These are phyloP conservation scores for Dendrophyllia cribrosa DNA, from an alignment of 64 coral and sea anemone species.

Conservation along the genomic window DNA sequence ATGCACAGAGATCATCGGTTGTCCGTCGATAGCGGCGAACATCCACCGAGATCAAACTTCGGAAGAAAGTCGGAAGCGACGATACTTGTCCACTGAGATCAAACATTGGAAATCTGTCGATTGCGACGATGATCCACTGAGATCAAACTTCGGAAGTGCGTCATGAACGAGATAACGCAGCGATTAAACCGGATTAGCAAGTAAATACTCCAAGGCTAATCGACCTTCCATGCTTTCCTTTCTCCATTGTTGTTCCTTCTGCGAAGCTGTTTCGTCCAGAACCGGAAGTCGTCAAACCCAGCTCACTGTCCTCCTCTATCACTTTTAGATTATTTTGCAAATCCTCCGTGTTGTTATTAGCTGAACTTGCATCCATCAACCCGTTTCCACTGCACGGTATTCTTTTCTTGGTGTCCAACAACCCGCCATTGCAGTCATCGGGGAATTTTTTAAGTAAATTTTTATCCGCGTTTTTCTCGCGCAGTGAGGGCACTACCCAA, in stretches of 20 bases:
- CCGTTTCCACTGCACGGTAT: not conserved
- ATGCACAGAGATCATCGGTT: too few species aligned
- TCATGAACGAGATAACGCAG: too few species aligned
- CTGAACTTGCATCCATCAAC: not conserved
- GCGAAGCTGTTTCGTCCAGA: constrained; percentile 17
- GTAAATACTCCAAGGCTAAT: constrained; percentile 26
- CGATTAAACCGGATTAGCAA: not conserved
- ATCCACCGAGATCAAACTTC: too few species aligned
- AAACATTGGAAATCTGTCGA: too few species aligned
- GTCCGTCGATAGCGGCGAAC: too few species aligned
- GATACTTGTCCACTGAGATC: too few species aligned
- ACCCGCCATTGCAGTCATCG: not conserved
- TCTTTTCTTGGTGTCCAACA: not conserved
- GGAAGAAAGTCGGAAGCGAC: too few species aligned
- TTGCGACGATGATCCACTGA: too few species aligned
- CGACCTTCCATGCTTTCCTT: not conserved
- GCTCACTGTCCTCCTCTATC: not conserved
- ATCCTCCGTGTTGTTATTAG: not conserved
- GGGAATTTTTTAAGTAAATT: too few species aligned
- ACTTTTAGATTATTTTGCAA: not conserved
- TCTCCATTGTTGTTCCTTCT: not conserved
- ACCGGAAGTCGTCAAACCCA: too few species aligned
- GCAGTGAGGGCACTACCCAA: not conserved
- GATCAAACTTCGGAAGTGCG: too few species aligned
- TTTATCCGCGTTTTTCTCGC: not conserved